A percentile compares a stretch with the other conserved stretches of the same genome.
These are phyloP conservation scores for Coendou prehensilis DNA, from an alignment of 2,797 vertebrate species.

Conservation along the genomic window DNA sequence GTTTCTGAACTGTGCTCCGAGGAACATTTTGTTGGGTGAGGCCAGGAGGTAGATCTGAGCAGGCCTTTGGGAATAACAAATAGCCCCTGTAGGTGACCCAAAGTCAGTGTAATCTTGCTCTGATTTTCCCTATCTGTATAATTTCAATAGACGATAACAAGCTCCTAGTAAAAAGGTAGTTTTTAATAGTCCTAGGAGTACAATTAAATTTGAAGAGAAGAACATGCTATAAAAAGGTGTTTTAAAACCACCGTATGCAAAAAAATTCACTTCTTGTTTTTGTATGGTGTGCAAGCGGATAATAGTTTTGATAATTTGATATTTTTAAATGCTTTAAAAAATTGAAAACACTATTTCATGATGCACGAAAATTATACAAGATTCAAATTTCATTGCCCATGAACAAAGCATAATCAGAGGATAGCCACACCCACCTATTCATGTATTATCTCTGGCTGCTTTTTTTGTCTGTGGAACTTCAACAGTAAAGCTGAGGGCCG, in stretches of 20 bases:
- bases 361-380: neutral
- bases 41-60: neutral
- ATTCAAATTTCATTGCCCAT: constrained; percentile 24
- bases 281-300: neutral
- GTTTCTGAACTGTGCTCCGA: neutral
- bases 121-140: constrained; percentile 10
- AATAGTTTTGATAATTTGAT: constrained; percentile 32
- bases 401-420: constrained; percentile 6
- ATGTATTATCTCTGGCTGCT: neutral
- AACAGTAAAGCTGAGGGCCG: neutral
- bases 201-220: constrained; percentile 45
- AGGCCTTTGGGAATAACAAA: neutral
- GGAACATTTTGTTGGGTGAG: neutral
- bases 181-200: neutral
- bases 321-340: neutral
- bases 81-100: neutral
- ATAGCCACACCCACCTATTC: neutral
- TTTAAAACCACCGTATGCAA: constrained; percentile 26
- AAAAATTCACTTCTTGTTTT: neutral
- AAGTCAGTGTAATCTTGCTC: constrained; percentile 25
- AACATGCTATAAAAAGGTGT: constrained; percentile 17
- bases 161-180: neutral
- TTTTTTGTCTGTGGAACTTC: neutral
- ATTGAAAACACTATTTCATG: neutral
- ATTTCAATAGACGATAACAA: constrained; percentile 24